A percentile compares a stretch with the other conserved stretches of the same genome.
phyloP scores from a whole-genome alignment of 2,888 invertebrate species.

The Sesia bembeciformis region DNA sequence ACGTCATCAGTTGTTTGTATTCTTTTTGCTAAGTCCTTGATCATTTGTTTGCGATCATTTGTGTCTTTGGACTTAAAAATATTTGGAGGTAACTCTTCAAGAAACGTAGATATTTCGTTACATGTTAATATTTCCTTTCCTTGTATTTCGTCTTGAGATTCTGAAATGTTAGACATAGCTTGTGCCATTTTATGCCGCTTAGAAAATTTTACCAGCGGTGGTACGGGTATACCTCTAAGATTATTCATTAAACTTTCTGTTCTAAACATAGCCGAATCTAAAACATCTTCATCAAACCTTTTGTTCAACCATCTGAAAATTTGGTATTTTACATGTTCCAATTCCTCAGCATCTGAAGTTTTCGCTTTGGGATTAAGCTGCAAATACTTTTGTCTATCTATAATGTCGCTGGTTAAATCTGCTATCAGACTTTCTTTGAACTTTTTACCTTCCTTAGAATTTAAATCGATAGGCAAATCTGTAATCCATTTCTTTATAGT shows the following conservation, averaged over 20 bases:
- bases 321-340: slow-evolving; percentile 38
- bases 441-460: slow-evolving; percentile 8
- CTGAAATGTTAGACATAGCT: background rate
- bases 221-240: slow-evolving; percentile 14
- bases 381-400: slow-evolving; percentile 35
- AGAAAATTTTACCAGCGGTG: slow-evolving; percentile 8
- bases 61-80: background rate
- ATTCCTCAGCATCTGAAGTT: slow-evolving; percentile 21
- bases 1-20: slow-evolving; percentile 10
- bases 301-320: slow-evolving; percentile 27
- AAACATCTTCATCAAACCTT: slow-evolving; percentile 12
- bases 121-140: slow-evolving; percentile 10
- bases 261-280: slow-evolving; percentile 1
- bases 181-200: background rate
- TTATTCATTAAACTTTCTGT: slow-evolving; percentile 16
- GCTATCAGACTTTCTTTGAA: slow-evolving; percentile 14
- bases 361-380: slow-evolving; percentile 23
- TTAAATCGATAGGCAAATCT: slow-evolving; percentile 12
- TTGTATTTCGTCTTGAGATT: slow-evolving; percentile 1
- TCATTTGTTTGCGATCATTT: slow-evolving; percentile 1
- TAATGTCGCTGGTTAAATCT: slow-evolving; percentile 26
- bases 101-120: slow-evolving; percentile 14
- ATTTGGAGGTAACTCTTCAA: slow-evolving; percentile 10
- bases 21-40: slow-evolving; percentile 10
- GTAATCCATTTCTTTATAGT: slow-evolving; percentile 21